Evolutionary conservation across 2,797 vertebrate species (phyloP).

Genomic region (Poliocrania exsul): DNA sequence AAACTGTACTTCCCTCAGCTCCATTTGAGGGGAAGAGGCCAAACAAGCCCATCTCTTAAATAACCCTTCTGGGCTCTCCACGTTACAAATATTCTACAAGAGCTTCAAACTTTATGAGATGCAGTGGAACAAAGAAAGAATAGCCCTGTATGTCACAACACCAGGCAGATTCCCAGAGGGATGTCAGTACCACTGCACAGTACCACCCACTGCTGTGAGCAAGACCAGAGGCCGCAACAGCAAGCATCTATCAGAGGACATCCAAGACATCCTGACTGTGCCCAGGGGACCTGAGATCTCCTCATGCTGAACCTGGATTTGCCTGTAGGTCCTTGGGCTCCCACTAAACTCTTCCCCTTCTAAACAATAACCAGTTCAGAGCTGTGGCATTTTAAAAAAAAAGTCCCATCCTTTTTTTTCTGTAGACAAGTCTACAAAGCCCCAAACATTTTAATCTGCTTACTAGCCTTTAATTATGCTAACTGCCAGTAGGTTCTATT

Average conservation of each 20-base stretch:
- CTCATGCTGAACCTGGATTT: neutral
- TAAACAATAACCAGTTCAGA: conserved; percentile 33
- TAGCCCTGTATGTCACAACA: neutral
- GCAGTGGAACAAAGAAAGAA: neutral
- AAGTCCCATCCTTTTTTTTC: neutral
- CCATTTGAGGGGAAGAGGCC: neutral
- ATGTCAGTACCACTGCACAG: neutral
- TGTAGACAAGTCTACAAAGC: conserved; percentile 28
- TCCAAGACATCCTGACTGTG: neutral
- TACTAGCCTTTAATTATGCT: conserved; percentile 71
- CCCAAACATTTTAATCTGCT: conserved; percentile 65
- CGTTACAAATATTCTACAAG: neutral
- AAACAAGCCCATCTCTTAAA: neutral
- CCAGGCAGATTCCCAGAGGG: neutral
- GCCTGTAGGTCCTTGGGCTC: conserved; percentile 2
- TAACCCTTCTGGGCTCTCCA: neutral
- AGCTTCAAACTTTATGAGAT: neutral
- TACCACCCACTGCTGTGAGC: neutral
- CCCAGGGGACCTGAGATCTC: neutral
- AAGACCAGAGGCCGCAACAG: neutral
- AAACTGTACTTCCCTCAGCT: neutral
- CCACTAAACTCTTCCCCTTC: conserved; percentile 10
- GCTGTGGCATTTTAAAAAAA: conserved; percentile 2
- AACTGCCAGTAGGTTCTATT: conserved; percentile 62
- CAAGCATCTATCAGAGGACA: neutral